Percentiles rank a stretch among this genome's conserved stretches.
Conservation (phyloP, 2,797 vertebrate species). For the Anabacerthia variegaticeps region DNA sequence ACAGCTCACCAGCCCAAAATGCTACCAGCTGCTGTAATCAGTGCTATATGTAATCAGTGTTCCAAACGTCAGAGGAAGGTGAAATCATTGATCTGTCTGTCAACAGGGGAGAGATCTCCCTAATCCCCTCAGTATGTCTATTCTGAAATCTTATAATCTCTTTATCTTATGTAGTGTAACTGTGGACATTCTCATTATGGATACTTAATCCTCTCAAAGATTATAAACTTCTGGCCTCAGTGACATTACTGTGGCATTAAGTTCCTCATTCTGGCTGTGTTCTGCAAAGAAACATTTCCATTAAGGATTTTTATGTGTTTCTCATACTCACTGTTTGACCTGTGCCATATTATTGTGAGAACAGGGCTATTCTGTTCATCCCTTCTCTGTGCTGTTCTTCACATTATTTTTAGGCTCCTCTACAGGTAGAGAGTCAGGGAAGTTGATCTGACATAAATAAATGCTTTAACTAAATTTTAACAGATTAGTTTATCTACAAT, state of each 20-base stretch:
- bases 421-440: background rate
- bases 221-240: conserved; percentile 5
- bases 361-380: background rate
- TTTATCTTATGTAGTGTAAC: background rate
- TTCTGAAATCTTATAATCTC: conserved; percentile 23
- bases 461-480: conserved; percentile 16
- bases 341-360: background rate
- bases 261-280: background rate
- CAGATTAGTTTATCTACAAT: background rate
- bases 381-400: background rate
- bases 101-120: background rate
- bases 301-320: background rate
- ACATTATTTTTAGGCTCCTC: background rate
- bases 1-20: background rate
- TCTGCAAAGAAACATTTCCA: background rate
- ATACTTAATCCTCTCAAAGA: conserved; percentile 37
- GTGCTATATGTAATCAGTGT: background rate
- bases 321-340: background rate
- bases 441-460: background rate
- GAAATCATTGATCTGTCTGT: background rate
- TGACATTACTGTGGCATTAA: background rate
- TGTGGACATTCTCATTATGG: conserved; percentile 22
- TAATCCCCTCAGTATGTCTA: conserved; percentile 20
- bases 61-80: background rate
- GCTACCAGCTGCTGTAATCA: background rate